Percentiles rank a stretch among this genome's conserved stretches.
Conservation (phyloP, 2,888 invertebrate genomes). For the Neoscelio sp. region DNA sequence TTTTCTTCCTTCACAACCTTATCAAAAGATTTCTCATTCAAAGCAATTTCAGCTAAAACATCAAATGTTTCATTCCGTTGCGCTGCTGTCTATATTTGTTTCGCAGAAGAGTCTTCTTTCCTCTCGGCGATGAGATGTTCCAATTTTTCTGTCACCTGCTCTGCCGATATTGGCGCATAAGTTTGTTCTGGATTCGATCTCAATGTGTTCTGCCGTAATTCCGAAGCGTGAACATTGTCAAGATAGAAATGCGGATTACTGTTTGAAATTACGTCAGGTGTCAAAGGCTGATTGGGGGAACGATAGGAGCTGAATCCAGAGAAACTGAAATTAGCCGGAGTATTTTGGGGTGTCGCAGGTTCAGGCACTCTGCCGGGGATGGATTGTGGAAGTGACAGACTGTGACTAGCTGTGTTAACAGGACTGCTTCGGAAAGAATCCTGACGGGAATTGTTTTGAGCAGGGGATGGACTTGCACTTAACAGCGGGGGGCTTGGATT, state of each 20-base stretch:
- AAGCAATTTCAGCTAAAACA: constrained; percentile 8
- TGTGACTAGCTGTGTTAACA: constrained; percentile 54
- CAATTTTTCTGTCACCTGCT: constrained; percentile 78
- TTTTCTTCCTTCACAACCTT: constrained; percentile 12
- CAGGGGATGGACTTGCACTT: constrained; percentile 65
- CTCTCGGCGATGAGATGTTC: constrained; percentile 77
- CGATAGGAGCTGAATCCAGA: constrained; percentile 71
- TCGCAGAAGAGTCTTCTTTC: constrained; percentile 67
- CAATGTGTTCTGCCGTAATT: not conserved
- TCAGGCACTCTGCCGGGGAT: constrained; percentile 75
- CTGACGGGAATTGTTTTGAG: constrained; percentile 70
- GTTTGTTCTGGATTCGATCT: constrained; percentile 52
- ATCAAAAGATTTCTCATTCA: constrained; percentile 7
- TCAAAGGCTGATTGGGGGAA: constrained; percentile 34
- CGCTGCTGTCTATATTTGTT: constrained; percentile 1
- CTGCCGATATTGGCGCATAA: constrained; percentile 76
- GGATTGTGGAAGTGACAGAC: constrained; percentile 70
- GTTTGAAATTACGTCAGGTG: constrained; percentile 37
- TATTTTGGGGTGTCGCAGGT: constrained; percentile 80
- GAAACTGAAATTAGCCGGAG: constrained; percentile 78
- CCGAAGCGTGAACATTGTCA: not conserved
- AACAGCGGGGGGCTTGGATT: constrained; percentile 41
- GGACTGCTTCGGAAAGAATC: constrained; percentile 74
- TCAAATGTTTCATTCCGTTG: constrained; percentile 7
- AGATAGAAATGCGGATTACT: constrained; percentile 37